A percentile compares a stretch with the other conserved stretches of the same genome.
Conservation (phyloP, 2,888 invertebrate species). For the Tetheella fluctuosa region DNA sequence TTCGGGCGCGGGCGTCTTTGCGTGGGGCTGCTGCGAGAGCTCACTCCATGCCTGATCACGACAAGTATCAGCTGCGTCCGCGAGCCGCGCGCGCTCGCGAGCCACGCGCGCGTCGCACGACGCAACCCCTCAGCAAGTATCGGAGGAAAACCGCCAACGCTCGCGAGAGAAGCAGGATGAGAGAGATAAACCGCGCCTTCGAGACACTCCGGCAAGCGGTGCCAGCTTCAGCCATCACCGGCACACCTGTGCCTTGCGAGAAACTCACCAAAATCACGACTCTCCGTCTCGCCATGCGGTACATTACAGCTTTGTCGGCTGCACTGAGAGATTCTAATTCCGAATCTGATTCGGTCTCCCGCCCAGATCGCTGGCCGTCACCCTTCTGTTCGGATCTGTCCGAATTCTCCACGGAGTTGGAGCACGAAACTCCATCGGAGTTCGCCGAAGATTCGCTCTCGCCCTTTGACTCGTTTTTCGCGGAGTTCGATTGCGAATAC, state of each 20-base stretch:
- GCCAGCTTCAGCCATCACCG: conserved; percentile 85
- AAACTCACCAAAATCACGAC: conserved; percentile 96
- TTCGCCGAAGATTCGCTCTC: conserved; percentile 83
- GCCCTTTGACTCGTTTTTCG: conserved; percentile 83
- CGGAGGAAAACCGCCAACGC: conserved; percentile 95
- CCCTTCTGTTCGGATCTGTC: conserved; percentile 83
- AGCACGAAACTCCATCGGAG: conserved; percentile 78
- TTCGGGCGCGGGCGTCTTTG: conserved; percentile 47
- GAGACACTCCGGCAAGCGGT: conserved; percentile 91
- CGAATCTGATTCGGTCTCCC: conserved; percentile 39
- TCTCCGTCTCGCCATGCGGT: conserved; percentile 93
- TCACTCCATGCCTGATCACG: conserved; percentile 82
- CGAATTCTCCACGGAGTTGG: conserved; percentile 75
- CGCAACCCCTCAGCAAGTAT: conserved; percentile 93
- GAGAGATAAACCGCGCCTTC: conserved; percentile 95
- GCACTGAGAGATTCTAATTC: conserved; percentile 81
- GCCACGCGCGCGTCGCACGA: conserved; percentile 85
- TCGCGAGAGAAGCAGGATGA: conserved; percentile 93
- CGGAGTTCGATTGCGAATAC: conserved; percentile 80
- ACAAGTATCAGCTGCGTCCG: conserved; percentile 82
- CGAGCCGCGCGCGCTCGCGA: conserved; percentile 78
- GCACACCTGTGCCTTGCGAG: conserved; percentile 85
- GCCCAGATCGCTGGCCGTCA: conserved; percentile 74
- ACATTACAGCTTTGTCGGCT: conserved; percentile 90
- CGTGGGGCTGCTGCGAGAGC: conserved; percentile 38